phyloP scores from a whole-genome alignment of 1,140 invertebrate species.

The Zaprionus africanus region DNA sequence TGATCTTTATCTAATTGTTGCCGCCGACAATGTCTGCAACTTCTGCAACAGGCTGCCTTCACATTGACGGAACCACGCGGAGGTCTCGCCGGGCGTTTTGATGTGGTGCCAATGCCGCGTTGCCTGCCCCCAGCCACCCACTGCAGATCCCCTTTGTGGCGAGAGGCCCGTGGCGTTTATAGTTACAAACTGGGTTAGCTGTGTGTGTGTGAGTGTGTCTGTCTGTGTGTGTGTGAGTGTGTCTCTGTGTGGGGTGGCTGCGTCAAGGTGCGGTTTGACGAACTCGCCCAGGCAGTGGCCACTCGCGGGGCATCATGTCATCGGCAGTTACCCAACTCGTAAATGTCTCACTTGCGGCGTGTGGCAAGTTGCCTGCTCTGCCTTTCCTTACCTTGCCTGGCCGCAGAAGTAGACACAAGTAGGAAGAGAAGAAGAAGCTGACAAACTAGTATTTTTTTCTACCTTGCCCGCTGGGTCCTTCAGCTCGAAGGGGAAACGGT shows the following conservation, averaged over 20 bases:
- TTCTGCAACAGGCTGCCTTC: constrained; percentile 47
- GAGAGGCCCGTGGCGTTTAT: constrained; percentile 29
- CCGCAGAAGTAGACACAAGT: neutral
- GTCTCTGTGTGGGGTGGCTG: constrained; percentile 10
- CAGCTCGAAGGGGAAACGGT: neutral
- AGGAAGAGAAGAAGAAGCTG: neutral
- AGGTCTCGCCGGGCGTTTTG: constrained; percentile 41
- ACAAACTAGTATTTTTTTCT: constrained; percentile 4
- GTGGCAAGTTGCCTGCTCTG: neutral
- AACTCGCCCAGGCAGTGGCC: constrained; percentile 3
- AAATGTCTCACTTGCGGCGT: constrained; percentile 40
- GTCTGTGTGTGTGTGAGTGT: neutral
- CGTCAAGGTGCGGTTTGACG: constrained; percentile 40
- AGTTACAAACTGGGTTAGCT: constrained; percentile 35
- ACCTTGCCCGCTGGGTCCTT: neutral
- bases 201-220: neutral
- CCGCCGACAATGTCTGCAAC: constrained; percentile 53
- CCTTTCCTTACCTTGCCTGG: neutral
- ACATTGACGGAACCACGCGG: constrained; percentile 29
- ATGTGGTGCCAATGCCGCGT: constrained; percentile 51
- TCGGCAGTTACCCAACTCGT: constrained; percentile 33
- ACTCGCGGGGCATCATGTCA: constrained; percentile 33
- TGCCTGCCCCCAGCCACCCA: neutral
- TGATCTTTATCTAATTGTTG: constrained; percentile 79
- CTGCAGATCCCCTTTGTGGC: constrained; percentile 11